phyloP scores from a whole-genome alignment of 2,888 invertebrate genomes.

The Leptura quadrifasciata region DNA sequence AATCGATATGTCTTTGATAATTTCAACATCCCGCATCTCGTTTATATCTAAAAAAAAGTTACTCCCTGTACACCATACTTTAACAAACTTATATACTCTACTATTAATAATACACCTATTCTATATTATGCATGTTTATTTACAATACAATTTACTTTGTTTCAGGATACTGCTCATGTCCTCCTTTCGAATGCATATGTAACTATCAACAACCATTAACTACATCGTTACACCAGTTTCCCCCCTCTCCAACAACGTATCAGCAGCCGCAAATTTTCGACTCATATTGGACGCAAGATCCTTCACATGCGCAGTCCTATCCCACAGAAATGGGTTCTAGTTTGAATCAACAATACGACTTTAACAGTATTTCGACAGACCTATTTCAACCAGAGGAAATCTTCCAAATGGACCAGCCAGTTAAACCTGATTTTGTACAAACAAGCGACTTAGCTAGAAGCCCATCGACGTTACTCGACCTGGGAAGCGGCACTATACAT shows the following conservation, averaged over 20 bases:
- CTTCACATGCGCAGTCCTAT: slow-evolving; percentile 70
- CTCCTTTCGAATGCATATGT: slow-evolving; percentile 85
- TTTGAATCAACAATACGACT: slow-evolving; percentile 76
- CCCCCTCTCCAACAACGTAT: slow-evolving; percentile 56
- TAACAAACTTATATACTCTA: too few relatives aligned
- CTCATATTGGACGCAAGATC: slow-evolving; percentile 73
- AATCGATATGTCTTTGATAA: too few relatives aligned
- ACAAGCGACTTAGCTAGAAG: slow-evolving; percentile 77
- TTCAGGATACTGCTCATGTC: slow-evolving; percentile 82
- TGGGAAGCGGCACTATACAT: slow-evolving; percentile 83
- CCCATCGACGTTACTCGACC: slow-evolving; percentile 82
- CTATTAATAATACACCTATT: too few relatives aligned
- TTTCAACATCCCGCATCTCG: too few relatives aligned
- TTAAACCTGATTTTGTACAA: slow-evolving; percentile 78
- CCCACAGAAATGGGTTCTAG: slow-evolving; percentile 65
- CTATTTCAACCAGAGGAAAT: slow-evolving; percentile 87
- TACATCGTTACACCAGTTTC: slow-evolving; percentile 67
- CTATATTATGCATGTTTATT: neutral
- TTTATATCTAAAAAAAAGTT: too few relatives aligned
- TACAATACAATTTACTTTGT: slow-evolving; percentile 54
- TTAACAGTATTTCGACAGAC: slow-evolving; percentile 79
- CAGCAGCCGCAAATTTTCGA: slow-evolving; percentile 41
- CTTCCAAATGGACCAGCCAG: slow-evolving; percentile 85
- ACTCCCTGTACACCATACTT: too few relatives aligned
- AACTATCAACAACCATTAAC: slow-evolving; percentile 71